phyloP scores from a whole-genome alignment of 2,888 invertebrate genomes.

The Muscina levida region DNA sequence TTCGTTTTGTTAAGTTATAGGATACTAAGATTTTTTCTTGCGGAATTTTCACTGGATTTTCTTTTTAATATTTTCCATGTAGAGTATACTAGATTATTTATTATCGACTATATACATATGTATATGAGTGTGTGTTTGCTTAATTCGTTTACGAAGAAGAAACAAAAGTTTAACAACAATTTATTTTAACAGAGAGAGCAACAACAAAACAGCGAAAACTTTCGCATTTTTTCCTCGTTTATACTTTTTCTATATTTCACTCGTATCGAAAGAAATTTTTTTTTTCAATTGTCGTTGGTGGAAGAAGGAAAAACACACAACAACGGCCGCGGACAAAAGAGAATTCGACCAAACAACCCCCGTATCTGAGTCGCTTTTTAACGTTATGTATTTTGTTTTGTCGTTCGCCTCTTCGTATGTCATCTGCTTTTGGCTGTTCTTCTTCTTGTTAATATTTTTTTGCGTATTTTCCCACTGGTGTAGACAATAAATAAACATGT shows the following conservation, averaged over 20 bases:
- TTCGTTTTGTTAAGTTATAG: no score
- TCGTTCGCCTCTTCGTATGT: no score
- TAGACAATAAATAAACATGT: conserved; percentile 22
- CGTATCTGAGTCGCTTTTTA: conserved; percentile 15
- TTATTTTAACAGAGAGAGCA: neutral
- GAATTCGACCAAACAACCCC: conserved; percentile 46
- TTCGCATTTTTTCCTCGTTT: conserved; percentile 35
- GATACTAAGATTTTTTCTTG: no score
- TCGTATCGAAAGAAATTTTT: conserved; percentile 30
- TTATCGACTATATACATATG: no score
- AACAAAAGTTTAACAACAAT: conserved; percentile 24
- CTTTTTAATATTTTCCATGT: no score
- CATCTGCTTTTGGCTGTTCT: conserved; percentile 18
- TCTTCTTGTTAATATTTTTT: conserved; percentile 40
- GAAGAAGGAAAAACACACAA: neutral
- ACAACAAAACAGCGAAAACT: conserved; percentile 35
- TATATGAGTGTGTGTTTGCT: no score
- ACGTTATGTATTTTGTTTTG: neutral
- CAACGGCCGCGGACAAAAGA: neutral
- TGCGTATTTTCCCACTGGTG: conserved; percentile 40
- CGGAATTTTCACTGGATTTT: no score
- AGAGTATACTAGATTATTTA: no score
- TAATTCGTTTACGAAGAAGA: conserved; percentile 22
- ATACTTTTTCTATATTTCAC: no score
- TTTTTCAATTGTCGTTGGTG: neutral